Percentiles rank a stretch among this genome's conserved stretches.
Evolutionary conservation across 2,113 vertebrate species (phyloP).

Genomic region (Grus americana): DNA sequence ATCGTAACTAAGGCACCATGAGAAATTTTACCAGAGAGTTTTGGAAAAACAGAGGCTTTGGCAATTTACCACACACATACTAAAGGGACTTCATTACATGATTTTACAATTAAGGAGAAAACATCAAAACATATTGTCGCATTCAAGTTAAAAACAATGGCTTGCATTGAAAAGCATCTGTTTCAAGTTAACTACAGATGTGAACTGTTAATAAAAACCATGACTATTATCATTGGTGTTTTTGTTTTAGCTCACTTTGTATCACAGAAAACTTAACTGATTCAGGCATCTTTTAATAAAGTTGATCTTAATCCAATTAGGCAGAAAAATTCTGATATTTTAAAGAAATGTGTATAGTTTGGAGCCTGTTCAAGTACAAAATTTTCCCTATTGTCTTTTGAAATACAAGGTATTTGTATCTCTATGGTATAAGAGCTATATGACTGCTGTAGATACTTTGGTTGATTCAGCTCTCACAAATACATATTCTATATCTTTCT

Average conservation of each 20-base stretch:
- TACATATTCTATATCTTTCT: neutral
- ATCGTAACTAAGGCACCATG: neutral
- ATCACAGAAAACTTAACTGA: constrained; percentile 71
- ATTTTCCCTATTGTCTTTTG: constrained; percentile 12
- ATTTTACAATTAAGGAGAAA: constrained; percentile 76
- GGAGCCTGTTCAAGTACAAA: constrained; percentile 38
- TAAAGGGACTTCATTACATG: constrained; percentile 66
- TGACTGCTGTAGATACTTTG: neutral
- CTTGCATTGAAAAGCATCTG: constrained; percentile 64
- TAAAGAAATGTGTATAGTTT: constrained; percentile 49
- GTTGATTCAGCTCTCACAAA: neutral
- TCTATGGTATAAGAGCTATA: neutral
- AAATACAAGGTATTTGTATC: constrained; percentile 9
- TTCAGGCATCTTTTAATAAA: constrained; percentile 74
- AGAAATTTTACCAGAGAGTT: constrained; percentile 50
- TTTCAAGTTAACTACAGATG: constrained; percentile 76
- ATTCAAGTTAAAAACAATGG: constrained; percentile 70
- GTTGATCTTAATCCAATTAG: constrained; percentile 75
- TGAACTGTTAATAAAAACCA: constrained; percentile 74
- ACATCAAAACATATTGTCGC: constrained; percentile 77
- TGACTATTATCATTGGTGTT: constrained; percentile 60
- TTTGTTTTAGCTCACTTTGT: constrained; percentile 63
- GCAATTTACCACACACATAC: constrained; percentile 68
- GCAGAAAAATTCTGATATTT: constrained; percentile 66
- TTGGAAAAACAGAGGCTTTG: constrained; percentile 56